Conservation (phyloP, 2,797 vertebrate genomes). For the Aulostomus chinensis region DNA sequence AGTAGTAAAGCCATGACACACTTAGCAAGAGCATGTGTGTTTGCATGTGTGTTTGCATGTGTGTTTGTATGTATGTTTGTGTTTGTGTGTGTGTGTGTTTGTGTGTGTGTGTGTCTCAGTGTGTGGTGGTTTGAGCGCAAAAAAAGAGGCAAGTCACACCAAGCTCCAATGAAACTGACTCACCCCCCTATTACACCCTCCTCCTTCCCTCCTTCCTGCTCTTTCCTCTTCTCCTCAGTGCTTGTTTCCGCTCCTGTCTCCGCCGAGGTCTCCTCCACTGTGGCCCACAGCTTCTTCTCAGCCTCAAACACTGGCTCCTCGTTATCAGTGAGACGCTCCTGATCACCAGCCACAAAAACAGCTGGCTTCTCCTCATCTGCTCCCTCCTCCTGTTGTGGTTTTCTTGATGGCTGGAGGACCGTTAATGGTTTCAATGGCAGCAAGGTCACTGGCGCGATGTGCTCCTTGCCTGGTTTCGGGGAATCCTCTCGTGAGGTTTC, state of each 20-base stretch:
- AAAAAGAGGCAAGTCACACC: slow-evolving; percentile 15
- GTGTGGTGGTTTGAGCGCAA: not conserved
- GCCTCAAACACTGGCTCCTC: slow-evolving; percentile 44
- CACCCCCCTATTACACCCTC: slow-evolving; percentile 65
- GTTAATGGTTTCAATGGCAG: too few relatives aligned
- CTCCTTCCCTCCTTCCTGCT: slow-evolving; percentile 28
- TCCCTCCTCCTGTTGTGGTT: slow-evolving; percentile 35
- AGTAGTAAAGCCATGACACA: too few relatives aligned
- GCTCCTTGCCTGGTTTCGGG: slow-evolving; percentile 15
- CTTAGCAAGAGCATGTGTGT: too few relatives aligned
- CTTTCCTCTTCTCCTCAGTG: slow-evolving; percentile 20
- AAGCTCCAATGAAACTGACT: slow-evolving; percentile 51
- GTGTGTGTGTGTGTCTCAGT: slow-evolving; percentile 5
- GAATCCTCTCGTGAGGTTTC: slow-evolving; percentile 15
- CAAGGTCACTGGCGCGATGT: too few relatives aligned
- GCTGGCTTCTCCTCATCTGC: slow-evolving; percentile 17
- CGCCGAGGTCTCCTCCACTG: slow-evolving; percentile 64
- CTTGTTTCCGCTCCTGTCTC: slow-evolving; percentile 24
- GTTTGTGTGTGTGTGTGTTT: not conserved
- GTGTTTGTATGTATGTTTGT: slow-evolving; percentile 5
- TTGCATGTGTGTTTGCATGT: too few relatives aligned
- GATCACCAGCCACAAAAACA: slow-evolving; percentile 7
- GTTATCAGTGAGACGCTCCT: slow-evolving; percentile 23
- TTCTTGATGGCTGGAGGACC: slow-evolving; percentile 10
- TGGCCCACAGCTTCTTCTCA: slow-evolving; percentile 68